Percentiles rank a stretch among this genome's conserved stretches.
phyloP scores from a whole-genome alignment of 2,113 vertebrate genomes.

The Gasterosteus aculeatus region DNA sequence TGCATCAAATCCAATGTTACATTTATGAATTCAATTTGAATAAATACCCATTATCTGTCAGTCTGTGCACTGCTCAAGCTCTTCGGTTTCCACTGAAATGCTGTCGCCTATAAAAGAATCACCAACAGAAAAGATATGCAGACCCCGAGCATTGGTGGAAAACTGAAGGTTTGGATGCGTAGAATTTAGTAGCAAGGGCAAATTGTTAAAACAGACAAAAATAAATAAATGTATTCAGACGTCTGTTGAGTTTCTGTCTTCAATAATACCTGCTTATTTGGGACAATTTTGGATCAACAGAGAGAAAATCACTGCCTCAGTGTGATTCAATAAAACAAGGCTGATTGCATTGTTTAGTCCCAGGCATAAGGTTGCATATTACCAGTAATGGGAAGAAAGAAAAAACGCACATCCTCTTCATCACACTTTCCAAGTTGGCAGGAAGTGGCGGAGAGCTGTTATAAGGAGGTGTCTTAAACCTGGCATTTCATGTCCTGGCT shows the following conservation, averaged over 20 bases:
- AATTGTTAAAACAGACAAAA: conserved; percentile 13
- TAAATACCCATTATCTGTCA: conserved; percentile 15
- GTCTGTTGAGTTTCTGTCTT: conserved; percentile 31
- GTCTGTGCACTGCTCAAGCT: conserved; percentile 10
- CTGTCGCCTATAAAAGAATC: conserved; percentile 24
- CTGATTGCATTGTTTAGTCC: conserved; percentile 50
- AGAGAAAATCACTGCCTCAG: conserved; percentile 30
- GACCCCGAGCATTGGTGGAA: conserved; percentile 15
- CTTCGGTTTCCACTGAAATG: conserved; percentile 10
- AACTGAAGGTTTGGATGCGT: conserved; percentile 14
- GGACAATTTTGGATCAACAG: conserved; percentile 40
- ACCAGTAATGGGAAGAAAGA: neutral
- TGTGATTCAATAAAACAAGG: conserved; percentile 37
- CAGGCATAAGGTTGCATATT: conserved; percentile 22
- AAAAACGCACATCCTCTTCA: conserved; percentile 19
- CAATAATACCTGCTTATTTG: conserved; percentile 43
- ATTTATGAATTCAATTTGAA: neutral
- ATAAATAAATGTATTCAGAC: conserved; percentile 5
- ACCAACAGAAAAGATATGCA: conserved; percentile 29
- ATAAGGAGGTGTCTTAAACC: conserved; percentile 57
- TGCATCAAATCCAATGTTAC: neutral
- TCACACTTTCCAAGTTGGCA: conserved; percentile 48
- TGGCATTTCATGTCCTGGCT: conserved; percentile 38
- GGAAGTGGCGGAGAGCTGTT: conserved; percentile 31
- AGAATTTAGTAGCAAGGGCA: conserved; percentile 1